Evolutionary conservation across 2,888 invertebrate genomes (phyloP).

Genomic region (Neoaliturus tenellus): DNA sequence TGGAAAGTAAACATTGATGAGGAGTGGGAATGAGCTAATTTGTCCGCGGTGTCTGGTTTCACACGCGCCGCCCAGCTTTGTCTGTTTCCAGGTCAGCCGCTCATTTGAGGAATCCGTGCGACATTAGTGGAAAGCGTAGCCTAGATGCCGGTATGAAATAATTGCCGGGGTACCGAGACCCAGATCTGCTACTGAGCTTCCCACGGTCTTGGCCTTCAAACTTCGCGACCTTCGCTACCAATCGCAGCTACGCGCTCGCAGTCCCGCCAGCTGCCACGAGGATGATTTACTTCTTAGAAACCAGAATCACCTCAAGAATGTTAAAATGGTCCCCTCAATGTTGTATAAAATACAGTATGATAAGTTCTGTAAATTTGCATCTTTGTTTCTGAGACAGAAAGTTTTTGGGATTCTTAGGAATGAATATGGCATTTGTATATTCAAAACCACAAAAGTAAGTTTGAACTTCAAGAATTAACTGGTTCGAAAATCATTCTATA

Average conservation of each 20-base stretch:
- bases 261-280: no score
- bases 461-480: no score
- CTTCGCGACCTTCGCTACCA: neutral
- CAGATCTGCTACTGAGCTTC: conserved; percentile 35
- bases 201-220: conserved; percentile 3
- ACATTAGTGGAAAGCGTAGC: conserved; percentile 11
- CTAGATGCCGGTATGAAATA: conserved; percentile 44
- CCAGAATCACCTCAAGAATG: no score
- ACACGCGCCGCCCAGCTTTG: conserved; percentile 3
- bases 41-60: conserved; percentile 23
- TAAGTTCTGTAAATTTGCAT: no score
- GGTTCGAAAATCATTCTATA: no score
- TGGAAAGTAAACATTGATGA: conserved; percentile 23
- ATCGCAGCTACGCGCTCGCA: neutral
- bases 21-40: conserved; percentile 11
- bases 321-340: no score
- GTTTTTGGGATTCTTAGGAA: no score
- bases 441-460: no score
- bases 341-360: no score
- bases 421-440: no score
- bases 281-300: no score
- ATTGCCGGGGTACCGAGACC: conserved; percentile 22
- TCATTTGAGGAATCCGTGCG: neutral
- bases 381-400: no score
- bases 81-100: conserved; percentile 28